Evolutionary conservation across 2,113 vertebrate species (phyloP).

Genomic region (Pollachius pollachius): DNA sequence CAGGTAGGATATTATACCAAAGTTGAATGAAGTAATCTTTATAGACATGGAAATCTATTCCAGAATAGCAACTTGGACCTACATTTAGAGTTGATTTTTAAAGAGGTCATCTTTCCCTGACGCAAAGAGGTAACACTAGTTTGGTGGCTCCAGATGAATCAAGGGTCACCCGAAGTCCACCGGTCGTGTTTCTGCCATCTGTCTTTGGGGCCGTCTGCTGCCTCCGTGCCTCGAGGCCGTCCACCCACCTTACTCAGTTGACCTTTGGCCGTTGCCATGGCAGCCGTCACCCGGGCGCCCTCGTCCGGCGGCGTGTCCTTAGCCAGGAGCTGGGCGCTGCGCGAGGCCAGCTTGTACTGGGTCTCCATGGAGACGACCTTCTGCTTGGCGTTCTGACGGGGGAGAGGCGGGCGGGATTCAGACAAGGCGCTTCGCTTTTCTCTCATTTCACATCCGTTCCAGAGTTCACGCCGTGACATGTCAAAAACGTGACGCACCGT

Average conservation of each 20-base stretch:
- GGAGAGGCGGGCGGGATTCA: not conserved
- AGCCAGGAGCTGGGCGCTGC: conserved; percentile 81
- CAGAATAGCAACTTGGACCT: too few species aligned
- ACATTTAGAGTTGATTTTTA: too few species aligned
- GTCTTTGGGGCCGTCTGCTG: not conserved
- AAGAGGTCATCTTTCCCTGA: too few species aligned
- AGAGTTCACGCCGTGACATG: not conserved
- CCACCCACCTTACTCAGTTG: conserved; percentile 83
- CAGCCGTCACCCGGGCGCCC: conserved; percentile 77
- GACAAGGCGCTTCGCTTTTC: not conserved
- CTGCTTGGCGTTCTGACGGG: conserved; percentile 83
- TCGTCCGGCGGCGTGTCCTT: conserved; percentile 85
- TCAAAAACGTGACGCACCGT: not conserved
- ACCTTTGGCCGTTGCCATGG: conserved; percentile 81
- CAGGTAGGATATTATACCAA: too few species aligned
- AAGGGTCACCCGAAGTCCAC: too few species aligned
- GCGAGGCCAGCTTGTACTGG: conserved; percentile 83
- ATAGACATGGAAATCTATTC: too few species aligned
- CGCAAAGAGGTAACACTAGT: too few species aligned
- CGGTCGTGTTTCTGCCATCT: too few species aligned
- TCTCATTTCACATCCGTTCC: not conserved
- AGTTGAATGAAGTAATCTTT: too few species aligned
- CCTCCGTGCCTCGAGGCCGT: too few species aligned
- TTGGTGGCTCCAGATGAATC: too few species aligned
- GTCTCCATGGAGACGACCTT: conserved; percentile 85